A percentile compares a stretch with the other conserved stretches of the same genome.
phyloP scores from a whole-genome alignment of 1,140 invertebrate species.

The Aricia agestis region DNA sequence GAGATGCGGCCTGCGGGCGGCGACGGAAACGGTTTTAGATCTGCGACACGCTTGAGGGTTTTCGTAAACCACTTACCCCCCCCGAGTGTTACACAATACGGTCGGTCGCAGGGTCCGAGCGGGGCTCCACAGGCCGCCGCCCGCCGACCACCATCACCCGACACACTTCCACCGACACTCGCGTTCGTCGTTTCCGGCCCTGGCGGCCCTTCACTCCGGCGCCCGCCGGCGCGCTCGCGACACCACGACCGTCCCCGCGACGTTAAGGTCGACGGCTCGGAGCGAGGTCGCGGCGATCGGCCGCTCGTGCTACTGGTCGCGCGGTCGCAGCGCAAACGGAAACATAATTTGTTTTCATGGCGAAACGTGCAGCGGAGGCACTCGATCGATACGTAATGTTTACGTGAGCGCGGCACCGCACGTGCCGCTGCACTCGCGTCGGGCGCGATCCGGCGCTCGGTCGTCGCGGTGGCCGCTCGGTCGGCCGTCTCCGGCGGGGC shows the following conservation, averaged over 20 bases:
- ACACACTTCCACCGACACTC: not conserved
- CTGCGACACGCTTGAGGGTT: not conserved
- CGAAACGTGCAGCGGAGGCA: slow-evolving; percentile 21
- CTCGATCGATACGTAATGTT: slow-evolving; percentile 32
- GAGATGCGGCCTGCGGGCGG: no score
- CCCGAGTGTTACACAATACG: not conserved
- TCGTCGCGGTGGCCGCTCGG: not conserved
- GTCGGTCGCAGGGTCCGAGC: not conserved
- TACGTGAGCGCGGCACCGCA: slow-evolving; percentile 23
- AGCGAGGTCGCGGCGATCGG: slow-evolving; percentile 23
- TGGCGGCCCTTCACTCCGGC: no score
- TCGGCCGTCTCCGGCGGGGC: slow-evolving; percentile 22
- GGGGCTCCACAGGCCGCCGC: not conserved
- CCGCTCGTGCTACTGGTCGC: slow-evolving; percentile 1
- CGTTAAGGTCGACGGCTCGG: slow-evolving; percentile 23
- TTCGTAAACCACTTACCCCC: not conserved
- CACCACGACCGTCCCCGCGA: not conserved
- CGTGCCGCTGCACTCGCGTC: slow-evolving; percentile 22
- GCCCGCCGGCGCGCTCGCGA: not conserved
- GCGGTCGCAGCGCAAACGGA: slow-evolving; percentile 24
- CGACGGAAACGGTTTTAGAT: not conserved
- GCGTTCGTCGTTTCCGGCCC: no score
- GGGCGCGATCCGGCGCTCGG: slow-evolving; percentile 18
- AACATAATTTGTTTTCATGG: slow-evolving; percentile 30
- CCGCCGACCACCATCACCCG: not conserved